A percentile compares a stretch with the other conserved stretches of the same genome.
Evolutionary conservation across 2,797 vertebrate species (phyloP).

Genomic region (Anabacerthia variegaticeps): DNA sequence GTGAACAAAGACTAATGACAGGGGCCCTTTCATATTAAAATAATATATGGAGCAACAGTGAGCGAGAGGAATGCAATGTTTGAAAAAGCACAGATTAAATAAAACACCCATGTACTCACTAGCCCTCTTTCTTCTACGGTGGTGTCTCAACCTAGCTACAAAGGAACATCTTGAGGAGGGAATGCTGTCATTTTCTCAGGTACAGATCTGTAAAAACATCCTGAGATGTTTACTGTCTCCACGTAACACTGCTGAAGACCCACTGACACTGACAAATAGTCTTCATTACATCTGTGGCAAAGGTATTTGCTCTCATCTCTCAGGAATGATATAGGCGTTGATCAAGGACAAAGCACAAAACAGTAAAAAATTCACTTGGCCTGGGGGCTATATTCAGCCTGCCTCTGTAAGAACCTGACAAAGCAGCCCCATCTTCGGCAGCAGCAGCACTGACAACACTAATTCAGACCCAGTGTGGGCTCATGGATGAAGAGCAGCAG

Average conservation of each 20-base stretch:
- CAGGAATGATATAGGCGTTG: constrained; percentile 69
- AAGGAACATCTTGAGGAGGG: constrained; percentile 65
- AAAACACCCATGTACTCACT: constrained; percentile 67
- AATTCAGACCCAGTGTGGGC: neutral
- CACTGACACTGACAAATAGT: constrained; percentile 71
- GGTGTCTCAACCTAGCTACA: constrained; percentile 61
- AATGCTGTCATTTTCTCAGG: constrained; percentile 63
- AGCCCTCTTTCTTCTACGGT: constrained; percentile 38
- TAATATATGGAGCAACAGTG: constrained; percentile 68
- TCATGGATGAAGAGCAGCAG: neutral
- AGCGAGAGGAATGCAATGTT: constrained; percentile 70
- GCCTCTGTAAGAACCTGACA: neutral
- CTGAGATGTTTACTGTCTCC: constrained; percentile 63
- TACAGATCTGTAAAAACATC: constrained; percentile 57
- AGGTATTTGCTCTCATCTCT: constrained; percentile 74
- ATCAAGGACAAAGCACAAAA: constrained; percentile 31
- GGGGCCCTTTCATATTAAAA: constrained; percentile 75
- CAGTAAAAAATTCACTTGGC: neutral
- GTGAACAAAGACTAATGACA: constrained; percentile 75
- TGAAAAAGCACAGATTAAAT: constrained; percentile 73
- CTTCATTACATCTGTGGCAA: constrained; percentile 59
- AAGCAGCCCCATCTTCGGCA: neutral
- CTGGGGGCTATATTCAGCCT: neutral
- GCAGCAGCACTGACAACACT: neutral
- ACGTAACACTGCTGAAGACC: constrained; percentile 52